Conservation (phyloP, 2,113 vertebrate genomes). For the Antechinus stuartii region DNA sequence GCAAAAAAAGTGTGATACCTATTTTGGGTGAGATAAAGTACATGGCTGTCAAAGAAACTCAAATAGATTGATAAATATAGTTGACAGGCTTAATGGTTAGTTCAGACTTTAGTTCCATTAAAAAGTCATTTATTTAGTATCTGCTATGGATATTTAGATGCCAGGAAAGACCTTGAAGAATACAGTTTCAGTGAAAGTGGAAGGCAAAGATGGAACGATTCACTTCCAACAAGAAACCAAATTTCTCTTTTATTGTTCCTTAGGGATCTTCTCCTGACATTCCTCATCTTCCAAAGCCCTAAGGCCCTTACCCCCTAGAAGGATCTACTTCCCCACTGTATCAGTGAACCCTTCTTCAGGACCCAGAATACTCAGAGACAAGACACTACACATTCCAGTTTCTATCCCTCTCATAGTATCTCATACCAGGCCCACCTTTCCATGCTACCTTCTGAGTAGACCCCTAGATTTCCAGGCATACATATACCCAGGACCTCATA, state of each 20-base stretch:
- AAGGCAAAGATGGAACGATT: background rate
- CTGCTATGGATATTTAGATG: background rate
- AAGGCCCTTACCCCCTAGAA: no score
- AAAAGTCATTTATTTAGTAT: background rate
- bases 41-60: background rate
- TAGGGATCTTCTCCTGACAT: background rate
- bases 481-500: background rate
- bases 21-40: background rate
- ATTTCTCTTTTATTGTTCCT: background rate
- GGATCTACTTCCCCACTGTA: background rate
- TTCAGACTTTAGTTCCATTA: background rate
- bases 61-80: background rate
- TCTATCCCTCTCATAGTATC: background rate
- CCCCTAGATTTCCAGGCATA: background rate
- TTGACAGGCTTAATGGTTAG: background rate
- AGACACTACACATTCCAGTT: background rate
- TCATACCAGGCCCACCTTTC: background rate
- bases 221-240: background rate
- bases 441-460: background rate
- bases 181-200: background rate
- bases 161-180: background rate
- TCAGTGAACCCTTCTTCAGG: background rate
- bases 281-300: background rate
- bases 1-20: background rate
- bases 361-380: background rate